phyloP scores from a whole-genome alignment of 2,888 invertebrate genomes.

The Caenorhabditis becei region DNA sequence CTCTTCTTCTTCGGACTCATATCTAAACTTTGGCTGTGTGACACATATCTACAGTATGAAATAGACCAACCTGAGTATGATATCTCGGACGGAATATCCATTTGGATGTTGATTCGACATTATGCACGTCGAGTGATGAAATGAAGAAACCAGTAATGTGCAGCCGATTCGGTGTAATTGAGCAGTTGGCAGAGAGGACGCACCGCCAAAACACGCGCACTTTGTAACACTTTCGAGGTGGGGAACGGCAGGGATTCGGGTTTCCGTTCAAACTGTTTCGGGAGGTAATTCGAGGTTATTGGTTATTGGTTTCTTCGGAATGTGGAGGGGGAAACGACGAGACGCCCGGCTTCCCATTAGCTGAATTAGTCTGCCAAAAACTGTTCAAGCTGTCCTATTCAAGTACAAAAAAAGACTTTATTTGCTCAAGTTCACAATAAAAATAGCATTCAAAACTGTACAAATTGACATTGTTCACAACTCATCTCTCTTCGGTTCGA shows the following conservation, averaged over 20 bases:
- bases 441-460: too few relatives aligned
- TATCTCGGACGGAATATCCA: slow-evolving; percentile 59
- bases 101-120: slow-evolving; percentile 56
- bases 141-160: slow-evolving; percentile 32
- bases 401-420: not conserved
- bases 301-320: slow-evolving; percentile 13
- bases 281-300: slow-evolving; percentile 42
- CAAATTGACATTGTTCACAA: too few relatives aligned
- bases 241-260: slow-evolving; percentile 20
- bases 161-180: slow-evolving; percentile 39
- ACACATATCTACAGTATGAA: not conserved
- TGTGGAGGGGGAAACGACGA: not conserved
- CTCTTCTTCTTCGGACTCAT: slow-evolving; percentile 80
- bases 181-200: slow-evolving; percentile 50
- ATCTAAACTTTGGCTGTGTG: slow-evolving; percentile 62
- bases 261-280: slow-evolving; percentile 39
- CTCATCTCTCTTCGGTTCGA: not conserved
- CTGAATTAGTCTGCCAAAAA: too few relatives aligned
- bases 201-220: slow-evolving; percentile 53
- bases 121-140: slow-evolving; percentile 35
- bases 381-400: not conserved
- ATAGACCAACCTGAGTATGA: slow-evolving; percentile 43
- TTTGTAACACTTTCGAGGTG: slow-evolving; percentile 53
- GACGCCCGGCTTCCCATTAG: not conserved
- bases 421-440: too few relatives aligned